Evolutionary conservation across 1,140 invertebrate genomes (phyloP).

Genomic region (Drosophila kohkoa): DNA sequence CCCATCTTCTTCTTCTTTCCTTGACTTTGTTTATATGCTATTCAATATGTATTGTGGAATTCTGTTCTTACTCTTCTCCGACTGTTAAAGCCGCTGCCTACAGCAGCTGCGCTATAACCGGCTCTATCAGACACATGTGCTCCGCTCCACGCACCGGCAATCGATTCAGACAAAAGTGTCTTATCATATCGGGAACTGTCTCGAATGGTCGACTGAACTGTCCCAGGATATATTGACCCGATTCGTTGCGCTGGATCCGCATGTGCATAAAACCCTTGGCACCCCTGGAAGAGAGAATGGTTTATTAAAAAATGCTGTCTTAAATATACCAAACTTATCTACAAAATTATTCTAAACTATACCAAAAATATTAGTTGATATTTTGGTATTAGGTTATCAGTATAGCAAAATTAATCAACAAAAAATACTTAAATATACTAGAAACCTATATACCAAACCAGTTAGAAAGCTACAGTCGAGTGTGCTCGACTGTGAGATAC

Average conservation of each 20-base stretch:
- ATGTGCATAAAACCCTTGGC: slow-evolving; percentile 98
- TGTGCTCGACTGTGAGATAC: too few relatives aligned
- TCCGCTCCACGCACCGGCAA: slow-evolving; percentile 97
- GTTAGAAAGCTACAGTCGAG: too few relatives aligned
- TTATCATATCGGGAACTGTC: slow-evolving; percentile 96
- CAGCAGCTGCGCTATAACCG: slow-evolving; percentile 94
- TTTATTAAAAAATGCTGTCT: background rate
- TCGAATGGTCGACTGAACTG: slow-evolving; percentile 96
- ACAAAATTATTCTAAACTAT: too few relatives aligned
- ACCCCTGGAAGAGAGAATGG: slow-evolving; percentile 87
- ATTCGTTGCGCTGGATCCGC: slow-evolving; percentile 92
- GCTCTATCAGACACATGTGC: slow-evolving; percentile 96
- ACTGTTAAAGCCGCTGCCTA: slow-evolving; percentile 83
- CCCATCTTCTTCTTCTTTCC: too few relatives aligned
- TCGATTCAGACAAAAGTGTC: slow-evolving; percentile 95
- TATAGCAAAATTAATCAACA: too few relatives aligned
- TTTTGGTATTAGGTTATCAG: too few relatives aligned
- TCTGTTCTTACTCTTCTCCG: slow-evolving; percentile 36
- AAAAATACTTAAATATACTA: too few relatives aligned
- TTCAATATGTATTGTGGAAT: slow-evolving; percentile 69
- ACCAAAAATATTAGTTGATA: too few relatives aligned
- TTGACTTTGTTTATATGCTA: slow-evolving; percentile 42
- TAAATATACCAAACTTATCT: too few relatives aligned
- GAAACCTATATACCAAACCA: too few relatives aligned
- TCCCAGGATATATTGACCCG: slow-evolving; percentile 92